Percentiles rank a stretch among this genome's conserved stretches.
phyloP scores from a whole-genome alignment of 2,113 vertebrate genomes.

The Athene cunicularia region DNA sequence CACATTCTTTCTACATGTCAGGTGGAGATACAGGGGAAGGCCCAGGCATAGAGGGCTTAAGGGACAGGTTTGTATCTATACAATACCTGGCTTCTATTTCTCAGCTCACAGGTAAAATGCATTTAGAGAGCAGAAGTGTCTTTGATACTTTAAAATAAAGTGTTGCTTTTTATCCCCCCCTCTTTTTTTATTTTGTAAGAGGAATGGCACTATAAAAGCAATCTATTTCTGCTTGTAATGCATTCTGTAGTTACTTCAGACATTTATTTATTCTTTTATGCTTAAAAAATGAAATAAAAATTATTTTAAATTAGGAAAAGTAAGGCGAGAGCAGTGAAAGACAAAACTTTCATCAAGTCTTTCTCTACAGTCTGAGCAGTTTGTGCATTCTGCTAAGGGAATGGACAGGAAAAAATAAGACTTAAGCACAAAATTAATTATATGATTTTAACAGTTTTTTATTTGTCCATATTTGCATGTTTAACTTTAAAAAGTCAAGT shows the following conservation, averaged over 20 bases:
- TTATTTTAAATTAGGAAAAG: background rate
- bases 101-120: background rate
- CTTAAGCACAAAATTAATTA: background rate
- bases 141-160: background rate
- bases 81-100: background rate
- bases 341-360: background rate
- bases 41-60: background rate
- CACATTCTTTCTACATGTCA: background rate
- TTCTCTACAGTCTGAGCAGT: background rate
- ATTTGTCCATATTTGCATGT: constrained; percentile 5
- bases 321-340: background rate
- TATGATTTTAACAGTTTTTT: background rate
- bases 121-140: background rate
- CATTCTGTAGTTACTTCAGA: background rate
- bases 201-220: background rate
- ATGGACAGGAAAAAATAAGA: background rate
- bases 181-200: background rate
- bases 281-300: background rate
- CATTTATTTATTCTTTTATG: background rate
- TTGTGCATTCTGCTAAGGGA: background rate
- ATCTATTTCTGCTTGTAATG: background rate
- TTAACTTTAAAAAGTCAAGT: background rate
- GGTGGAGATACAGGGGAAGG: background rate
- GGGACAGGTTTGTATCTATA: background rate
- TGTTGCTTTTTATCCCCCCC: accelerated